These are phyloP conservation scores for Antitype chi DNA, from an alignment of 2,888 invertebrate species.

Conservation along the genomic window DNA sequence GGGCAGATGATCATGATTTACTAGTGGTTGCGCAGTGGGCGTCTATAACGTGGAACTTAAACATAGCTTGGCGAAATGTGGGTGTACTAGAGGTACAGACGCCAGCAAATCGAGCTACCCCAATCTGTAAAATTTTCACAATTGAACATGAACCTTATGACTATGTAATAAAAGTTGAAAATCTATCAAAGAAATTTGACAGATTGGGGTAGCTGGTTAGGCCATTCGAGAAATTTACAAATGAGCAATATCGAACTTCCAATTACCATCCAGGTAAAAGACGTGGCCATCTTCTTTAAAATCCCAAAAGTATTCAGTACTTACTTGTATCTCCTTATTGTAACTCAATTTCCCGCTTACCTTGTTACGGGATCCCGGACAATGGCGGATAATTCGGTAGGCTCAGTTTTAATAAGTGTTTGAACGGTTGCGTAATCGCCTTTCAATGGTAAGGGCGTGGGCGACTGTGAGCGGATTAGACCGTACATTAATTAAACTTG, in stretches of 20 bases:
- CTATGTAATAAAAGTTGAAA: too few relatives aligned
- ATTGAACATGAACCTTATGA: too few relatives aligned
- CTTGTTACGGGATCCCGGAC: constrained; percentile 17
- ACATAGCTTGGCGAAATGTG: too few relatives aligned
- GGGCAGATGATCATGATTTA: too few relatives aligned
- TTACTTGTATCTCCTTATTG: constrained; percentile 20
- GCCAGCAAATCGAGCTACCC: too few relatives aligned
- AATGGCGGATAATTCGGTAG: constrained; percentile 35
- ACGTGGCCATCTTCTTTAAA: constrained; percentile 39
- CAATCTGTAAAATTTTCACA: too few relatives aligned
- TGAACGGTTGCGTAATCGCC: constrained; percentile 52
- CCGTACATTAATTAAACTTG: constrained; percentile 30
- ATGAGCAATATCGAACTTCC: not conserved
- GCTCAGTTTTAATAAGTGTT: constrained; percentile 54
- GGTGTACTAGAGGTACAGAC: too few relatives aligned
- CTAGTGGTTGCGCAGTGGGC: too few relatives aligned
- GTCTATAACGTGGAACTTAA: too few relatives aligned
- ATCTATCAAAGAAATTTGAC: too few relatives aligned
- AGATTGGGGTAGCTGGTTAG: too few relatives aligned
- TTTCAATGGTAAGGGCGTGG: constrained; percentile 54
- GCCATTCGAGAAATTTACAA: too few relatives aligned
- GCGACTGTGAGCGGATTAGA: constrained; percentile 38
- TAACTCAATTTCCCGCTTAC: constrained; percentile 27
- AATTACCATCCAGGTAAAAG: not conserved
- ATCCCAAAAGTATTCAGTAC: constrained; percentile 30